Base-by-base conservation (phyloP, 2,113 vertebrate species). In the Sarotherodon lohbergeri region DNA sequence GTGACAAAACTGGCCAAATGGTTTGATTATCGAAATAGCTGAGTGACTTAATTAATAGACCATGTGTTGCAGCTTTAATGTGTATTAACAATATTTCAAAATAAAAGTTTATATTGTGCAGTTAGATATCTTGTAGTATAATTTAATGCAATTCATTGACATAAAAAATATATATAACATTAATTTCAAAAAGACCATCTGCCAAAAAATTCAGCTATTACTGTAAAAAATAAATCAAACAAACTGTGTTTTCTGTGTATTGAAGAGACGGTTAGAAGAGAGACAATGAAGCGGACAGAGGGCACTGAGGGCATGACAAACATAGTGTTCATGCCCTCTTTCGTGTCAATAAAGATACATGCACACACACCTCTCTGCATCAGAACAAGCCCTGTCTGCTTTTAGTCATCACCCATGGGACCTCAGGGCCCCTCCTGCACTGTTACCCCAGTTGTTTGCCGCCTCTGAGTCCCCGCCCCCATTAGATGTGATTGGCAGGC, bases 401-500 rank as follows among this genome's bases (percentile, higher is more conserved):
- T 57, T 7, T 78, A 83, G 71, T 80, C 76, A 54, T 84, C 88
- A 90, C 91, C 87, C 88, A 52, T 36, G 78, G 73, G 61, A 54
- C 86, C 88, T 57, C 16, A 76, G 80, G 71, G 85, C 82, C 85
- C 73, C 82, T 68, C 54, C 71, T 52, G 17, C 66, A 79, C 86
- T 78, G 84, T 61, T 48, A 68, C 43, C 29, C 34, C 71, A 43
- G 39, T 88, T 27, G 14, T 82, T 61, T 54, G 41, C 88, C 81
- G 81, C 54, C 82, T 83, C 66, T 13, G 10, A 79, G 78, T 66
- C 84, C 81, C 82, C 88, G 13, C 86, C 91, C 88, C n/a, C 50
- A 48, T 83, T 85, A 57, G 56, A 68, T 84, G 48, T 94, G 95
- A 96, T 91, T 96, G 95, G 88, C 94, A 93, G 88, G 43, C 7